phyloP scores from a whole-genome alignment of 2,797 vertebrate species.

The Rhynchonycteris naso region DNA sequence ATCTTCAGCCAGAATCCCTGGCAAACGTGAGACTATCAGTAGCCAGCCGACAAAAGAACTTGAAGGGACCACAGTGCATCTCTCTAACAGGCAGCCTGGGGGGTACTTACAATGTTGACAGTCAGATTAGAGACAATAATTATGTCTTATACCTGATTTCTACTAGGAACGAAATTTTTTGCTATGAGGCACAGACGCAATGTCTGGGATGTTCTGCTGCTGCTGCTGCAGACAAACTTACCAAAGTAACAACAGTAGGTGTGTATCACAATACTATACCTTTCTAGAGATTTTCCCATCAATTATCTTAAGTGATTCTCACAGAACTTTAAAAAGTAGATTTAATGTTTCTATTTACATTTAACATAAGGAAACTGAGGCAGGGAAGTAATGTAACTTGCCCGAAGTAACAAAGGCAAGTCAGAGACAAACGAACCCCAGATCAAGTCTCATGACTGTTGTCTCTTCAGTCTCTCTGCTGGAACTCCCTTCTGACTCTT shows the following conservation, averaged over 20 bases:
- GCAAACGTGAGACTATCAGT: background rate
- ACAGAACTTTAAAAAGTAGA: background rate
- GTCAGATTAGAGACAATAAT: background rate
- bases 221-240: background rate
- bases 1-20: background rate
- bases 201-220: background rate
- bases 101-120: background rate
- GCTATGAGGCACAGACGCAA: background rate
- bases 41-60: background rate
- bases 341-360: background rate
- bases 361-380: constrained; percentile 12
- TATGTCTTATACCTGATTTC: background rate
- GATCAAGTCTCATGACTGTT: background rate
- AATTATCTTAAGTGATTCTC: background rate
- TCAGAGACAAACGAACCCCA: background rate
- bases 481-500: background rate
- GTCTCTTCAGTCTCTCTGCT: background rate
- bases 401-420: background rate
- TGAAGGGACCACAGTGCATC: background rate
- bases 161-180: background rate
- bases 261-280: no score
- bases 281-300: background rate
- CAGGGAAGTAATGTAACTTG: background rate
- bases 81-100: background rate
- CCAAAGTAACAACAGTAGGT: background rate